Percentiles rank a stretch among this genome's conserved stretches.
Conservation (phyloP, 1,140 invertebrate species). For the Adelges cooleyi region DNA sequence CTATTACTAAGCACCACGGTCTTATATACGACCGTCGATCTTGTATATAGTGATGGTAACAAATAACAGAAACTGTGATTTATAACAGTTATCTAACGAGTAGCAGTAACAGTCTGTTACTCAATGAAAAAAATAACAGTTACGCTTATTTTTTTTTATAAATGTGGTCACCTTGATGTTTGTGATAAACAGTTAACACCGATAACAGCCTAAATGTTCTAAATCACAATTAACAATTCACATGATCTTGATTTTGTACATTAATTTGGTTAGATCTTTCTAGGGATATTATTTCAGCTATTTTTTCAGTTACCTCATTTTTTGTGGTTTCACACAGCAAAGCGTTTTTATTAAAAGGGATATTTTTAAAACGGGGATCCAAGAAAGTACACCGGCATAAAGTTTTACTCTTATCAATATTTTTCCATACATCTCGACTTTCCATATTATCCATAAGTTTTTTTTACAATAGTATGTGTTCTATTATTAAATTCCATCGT, state of each 20-base stretch:
- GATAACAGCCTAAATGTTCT: too few relatives aligned
- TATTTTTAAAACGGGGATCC: not conserved
- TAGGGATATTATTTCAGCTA: not conserved
- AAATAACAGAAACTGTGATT: not conserved
- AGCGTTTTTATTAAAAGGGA: not conserved
- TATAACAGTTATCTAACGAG: too few relatives aligned
- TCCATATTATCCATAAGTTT: too few relatives aligned
- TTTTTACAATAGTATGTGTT: not conserved
- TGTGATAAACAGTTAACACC: too few relatives aligned
- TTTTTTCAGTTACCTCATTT: not conserved
- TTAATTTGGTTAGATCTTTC: too few relatives aligned
- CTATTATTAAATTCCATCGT: too few relatives aligned
- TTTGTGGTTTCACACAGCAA: not conserved
- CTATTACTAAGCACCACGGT: too few relatives aligned
- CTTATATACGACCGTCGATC: too few relatives aligned
- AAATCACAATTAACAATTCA: too few relatives aligned
- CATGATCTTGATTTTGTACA: too few relatives aligned
- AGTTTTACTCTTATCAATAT: not conserved
- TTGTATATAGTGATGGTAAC: not conserved
- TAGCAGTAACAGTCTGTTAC: not conserved
- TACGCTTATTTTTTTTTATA: not conserved
- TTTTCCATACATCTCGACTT: too few relatives aligned
- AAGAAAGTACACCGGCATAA: not conserved
- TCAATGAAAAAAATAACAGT: not conserved
- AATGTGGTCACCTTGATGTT: too few relatives aligned